Evolutionary conservation across 2,888 invertebrate species (phyloP).

Genomic region (Agrotis exclamationis): DNA sequence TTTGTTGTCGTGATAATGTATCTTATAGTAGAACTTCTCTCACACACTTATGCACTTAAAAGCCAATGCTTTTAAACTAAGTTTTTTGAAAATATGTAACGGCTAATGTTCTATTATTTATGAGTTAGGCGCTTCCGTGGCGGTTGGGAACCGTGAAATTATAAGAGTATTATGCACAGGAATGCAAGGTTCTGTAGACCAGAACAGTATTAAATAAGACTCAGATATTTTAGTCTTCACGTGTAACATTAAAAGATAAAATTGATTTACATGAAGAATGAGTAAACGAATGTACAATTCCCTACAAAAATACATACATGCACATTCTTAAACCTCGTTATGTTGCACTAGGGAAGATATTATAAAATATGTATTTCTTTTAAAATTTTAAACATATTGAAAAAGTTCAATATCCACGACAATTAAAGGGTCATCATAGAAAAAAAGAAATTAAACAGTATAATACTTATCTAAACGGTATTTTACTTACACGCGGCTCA

Average conservation of each 20-base stretch:
- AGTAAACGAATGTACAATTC: conserved; percentile 40
- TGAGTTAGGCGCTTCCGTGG: conserved; percentile 10
- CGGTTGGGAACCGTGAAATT: not conserved
- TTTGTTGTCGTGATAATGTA: conserved; percentile 45
- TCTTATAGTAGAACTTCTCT: conserved; percentile 50
- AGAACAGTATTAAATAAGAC: not conserved
- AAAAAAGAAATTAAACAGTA: too few species aligned
- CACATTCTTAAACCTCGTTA: conserved; percentile 20
- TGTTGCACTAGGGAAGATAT: conserved; percentile 30
- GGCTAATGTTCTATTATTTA: conserved; percentile 43
- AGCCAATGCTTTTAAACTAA: conserved; percentile 53
- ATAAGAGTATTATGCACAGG: not conserved
- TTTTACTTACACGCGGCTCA: too few species aligned
- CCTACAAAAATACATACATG: conserved; percentile 41
- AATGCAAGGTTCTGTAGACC: not conserved
- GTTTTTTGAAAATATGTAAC: conserved; percentile 49
- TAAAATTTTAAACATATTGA: too few species aligned
- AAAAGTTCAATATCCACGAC: too few species aligned
- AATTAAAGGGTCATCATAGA: too few species aligned
- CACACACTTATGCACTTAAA: conserved; percentile 56
- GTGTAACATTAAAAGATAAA: conserved; percentile 5
- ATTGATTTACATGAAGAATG: conserved; percentile 9
- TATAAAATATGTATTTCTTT: too few species aligned
- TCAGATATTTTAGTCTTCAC: too few species aligned
- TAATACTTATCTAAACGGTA: not conserved